Evolutionary conservation across 1,140 invertebrate species (phyloP), one percentile per base, ranked within the genome.

Genomic region (Cotesia glomerata): DNA sequence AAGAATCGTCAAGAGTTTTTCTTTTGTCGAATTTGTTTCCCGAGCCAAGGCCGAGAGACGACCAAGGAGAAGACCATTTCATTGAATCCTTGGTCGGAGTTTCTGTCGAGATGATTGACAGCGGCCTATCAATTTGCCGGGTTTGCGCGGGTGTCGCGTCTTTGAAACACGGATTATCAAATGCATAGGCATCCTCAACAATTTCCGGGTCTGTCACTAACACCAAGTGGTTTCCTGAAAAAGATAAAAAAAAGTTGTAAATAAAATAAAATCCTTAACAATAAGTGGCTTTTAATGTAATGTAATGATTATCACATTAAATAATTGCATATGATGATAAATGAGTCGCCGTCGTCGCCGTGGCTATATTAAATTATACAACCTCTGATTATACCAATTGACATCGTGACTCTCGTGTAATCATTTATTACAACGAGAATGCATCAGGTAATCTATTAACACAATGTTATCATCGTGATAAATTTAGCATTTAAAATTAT

Each of bases 101-200:
- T 14, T 84, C 84, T 80, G 86, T 36, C 75, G 83, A 26, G 72
- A 75, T 1, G 69, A 70, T 65, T 72, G 88, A 77, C 75, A 86
- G 32, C 71, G 85, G 64, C 82, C 81, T 63, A 74, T 89, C 80
- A 80, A 84, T 67, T 80, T 85, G 74, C 78, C 87, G 34, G 49
- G 52, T 69, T 51, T 75, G 70, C 3, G 70, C 79, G 8, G 85
- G 83, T 0, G 86, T 82, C 4, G 81, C 80, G 73, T 90, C 90
- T 84, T 91, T 90, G 88, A 94, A 94, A 56, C 92, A 93, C 14
- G 92, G 92, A 88, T 94, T 94, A 84, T 94, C 93, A 81, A 93
- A 94, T 0, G 93, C 93, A 79, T 91, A 94, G 59, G 92, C 90
- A 75, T 91, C 90, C 69, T 92, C 92, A 1, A 91, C 91, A 59